phyloP scores from a whole-genome alignment of 2,888 invertebrate genomes.

The Caenorhabditis macrosperma region DNA sequence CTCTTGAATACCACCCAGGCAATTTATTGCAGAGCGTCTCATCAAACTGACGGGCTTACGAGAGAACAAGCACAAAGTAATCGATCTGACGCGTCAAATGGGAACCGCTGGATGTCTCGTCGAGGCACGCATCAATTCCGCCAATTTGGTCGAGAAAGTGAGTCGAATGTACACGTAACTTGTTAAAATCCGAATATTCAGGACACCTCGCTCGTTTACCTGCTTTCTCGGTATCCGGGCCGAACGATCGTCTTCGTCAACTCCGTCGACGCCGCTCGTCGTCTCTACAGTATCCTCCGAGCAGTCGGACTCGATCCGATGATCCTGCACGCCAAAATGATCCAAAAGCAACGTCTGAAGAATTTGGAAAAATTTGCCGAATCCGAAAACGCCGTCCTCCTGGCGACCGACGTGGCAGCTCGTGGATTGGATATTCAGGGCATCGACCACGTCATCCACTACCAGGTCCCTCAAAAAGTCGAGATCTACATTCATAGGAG shows the following conservation, averaged over 20 bases:
- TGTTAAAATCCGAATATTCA: constrained; percentile 81
- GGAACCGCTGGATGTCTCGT: constrained; percentile 89
- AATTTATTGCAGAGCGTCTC: constrained; percentile 65
- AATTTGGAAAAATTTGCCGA: constrained; percentile 88
- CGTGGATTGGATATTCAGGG: constrained; percentile 95
- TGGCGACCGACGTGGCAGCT: constrained; percentile 96
- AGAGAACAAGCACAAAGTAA: constrained; percentile 85
- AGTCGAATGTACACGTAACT: neutral
- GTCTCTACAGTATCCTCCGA: constrained; percentile 81
- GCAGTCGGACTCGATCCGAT: constrained; percentile 83
- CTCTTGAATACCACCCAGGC: no score
- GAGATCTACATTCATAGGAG: constrained; percentile 97
- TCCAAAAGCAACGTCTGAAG: constrained; percentile 92
- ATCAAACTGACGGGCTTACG: constrained; percentile 75
- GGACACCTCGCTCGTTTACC: constrained; percentile 93
- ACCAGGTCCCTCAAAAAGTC: constrained; percentile 94
- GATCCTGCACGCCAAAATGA: constrained; percentile 86
- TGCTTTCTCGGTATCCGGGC: constrained; percentile 89
- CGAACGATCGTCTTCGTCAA: constrained; percentile 91
- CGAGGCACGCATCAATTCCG: constrained; percentile 87
- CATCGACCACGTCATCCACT: constrained; percentile 95
- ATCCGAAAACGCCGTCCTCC: constrained; percentile 85
- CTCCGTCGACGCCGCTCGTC: constrained; percentile 87
- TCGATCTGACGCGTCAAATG: constrained; percentile 90
- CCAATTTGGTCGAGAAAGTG: constrained; percentile 77